A percentile compares a stretch with the other conserved stretches of the same genome.
Conservation (phyloP, 2,797 vertebrate species). For the Coccyzus lansbergi region DNA sequence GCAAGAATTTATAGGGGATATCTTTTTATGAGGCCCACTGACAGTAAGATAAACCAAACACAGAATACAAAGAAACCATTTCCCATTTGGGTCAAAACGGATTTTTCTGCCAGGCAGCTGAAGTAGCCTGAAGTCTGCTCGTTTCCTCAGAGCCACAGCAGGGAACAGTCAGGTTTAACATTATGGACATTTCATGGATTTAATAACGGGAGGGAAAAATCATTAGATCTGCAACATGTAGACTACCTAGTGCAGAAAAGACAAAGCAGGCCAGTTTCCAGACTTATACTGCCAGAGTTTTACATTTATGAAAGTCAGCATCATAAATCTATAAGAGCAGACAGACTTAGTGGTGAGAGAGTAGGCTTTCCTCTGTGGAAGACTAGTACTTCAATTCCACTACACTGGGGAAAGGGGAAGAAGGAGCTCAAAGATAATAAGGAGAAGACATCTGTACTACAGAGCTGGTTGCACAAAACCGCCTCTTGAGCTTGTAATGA, state of each 20-base stretch:
- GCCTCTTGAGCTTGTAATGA: neutral
- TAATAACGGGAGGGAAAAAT: slow-evolving; percentile 13
- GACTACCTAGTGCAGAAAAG: neutral
- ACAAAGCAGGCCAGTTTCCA: slow-evolving; percentile 6
- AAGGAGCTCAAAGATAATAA: neutral
- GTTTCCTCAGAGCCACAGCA: neutral
- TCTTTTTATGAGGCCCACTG: neutral
- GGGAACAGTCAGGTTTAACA: neutral
- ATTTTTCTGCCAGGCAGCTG: neutral
- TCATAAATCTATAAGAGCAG: neutral
- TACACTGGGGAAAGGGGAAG: neutral
- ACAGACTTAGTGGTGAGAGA: neutral
- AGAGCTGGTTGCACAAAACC: neutral
- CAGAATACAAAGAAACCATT: neutral
- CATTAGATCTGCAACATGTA: neutral
- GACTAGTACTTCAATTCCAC: neutral
- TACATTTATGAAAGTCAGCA: neutral
- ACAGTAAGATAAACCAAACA: neutral
- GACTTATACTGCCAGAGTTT: neutral
- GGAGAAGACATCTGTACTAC: neutral
- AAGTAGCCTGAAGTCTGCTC: neutral
- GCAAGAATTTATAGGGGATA: neutral
- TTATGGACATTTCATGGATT: neutral
- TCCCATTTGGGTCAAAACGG: neutral
- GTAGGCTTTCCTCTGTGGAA: neutral